These are phyloP conservation scores for Lordiphosa mommai DNA, from an alignment of 1,140 invertebrate species.

Conservation along the genomic window DNA sequence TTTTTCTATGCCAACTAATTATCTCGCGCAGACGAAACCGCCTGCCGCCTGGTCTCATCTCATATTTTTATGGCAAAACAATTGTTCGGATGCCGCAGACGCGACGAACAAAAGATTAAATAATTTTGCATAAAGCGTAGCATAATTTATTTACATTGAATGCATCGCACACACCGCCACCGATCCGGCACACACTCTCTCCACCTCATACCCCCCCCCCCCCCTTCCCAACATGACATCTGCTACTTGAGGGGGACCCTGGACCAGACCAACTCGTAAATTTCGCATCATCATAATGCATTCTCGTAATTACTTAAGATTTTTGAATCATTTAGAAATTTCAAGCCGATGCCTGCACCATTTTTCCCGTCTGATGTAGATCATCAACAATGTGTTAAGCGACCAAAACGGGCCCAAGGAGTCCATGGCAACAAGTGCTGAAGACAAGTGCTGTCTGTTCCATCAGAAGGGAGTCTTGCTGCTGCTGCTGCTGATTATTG, in stretches of 20 bases:
- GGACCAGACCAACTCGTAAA: constrained; percentile 56
- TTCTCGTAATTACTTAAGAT: constrained; percentile 78
- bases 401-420: constrained; percentile 36
- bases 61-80: constrained; percentile 74
- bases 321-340: constrained; percentile 75
- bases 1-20: constrained; percentile 70
- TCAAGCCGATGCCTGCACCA: constrained; percentile 26
- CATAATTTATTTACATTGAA: constrained; percentile 78
- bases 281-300: constrained; percentile 78
- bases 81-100: constrained; percentile 43
- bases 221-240: not conserved
- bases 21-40: constrained; percentile 63
- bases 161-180: constrained; percentile 72
- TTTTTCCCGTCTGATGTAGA: constrained; percentile 42
- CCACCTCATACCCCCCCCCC: too few species aligned
- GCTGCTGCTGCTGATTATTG: constrained; percentile 47
- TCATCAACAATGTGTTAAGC: constrained; percentile 71
- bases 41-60: constrained; percentile 46
- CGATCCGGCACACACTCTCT: constrained; percentile 45
- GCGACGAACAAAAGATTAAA: constrained; percentile 77
- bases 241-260: not conserved
- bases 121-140: constrained; percentile 78
- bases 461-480: too few species aligned
- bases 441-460: constrained; percentile 12
- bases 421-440: constrained; percentile 9